Evolutionary conservation across 2,113 vertebrate genomes (phyloP), one percentile per base, ranked within the genome.

Genomic region (Thymallus thymallus): DNA sequence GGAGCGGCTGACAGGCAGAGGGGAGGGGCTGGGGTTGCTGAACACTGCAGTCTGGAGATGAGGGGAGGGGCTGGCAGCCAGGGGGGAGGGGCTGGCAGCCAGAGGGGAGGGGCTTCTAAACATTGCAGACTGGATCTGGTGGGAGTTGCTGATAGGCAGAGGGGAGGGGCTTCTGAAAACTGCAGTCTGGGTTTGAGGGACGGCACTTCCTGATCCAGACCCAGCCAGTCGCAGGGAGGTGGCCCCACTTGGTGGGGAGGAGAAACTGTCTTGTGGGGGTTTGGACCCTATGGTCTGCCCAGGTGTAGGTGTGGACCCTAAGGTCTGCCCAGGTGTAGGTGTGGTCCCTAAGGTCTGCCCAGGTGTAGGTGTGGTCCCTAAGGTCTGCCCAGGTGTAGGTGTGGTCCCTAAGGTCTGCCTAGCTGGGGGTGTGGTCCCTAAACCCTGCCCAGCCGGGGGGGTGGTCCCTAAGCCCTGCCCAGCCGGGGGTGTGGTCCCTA

Each of bases 31-130:
- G 12, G 77, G 82, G 68, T 79, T 87, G 73, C 71, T 75, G 71
- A 64, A 82, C 71, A 71, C 58, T 5, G 81, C 69, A 30, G 72
- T 35, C 48, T 77, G 76, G 66, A 81, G 65, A 77, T 18, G 84
- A 24, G 46, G 46, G 46, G 24, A 58, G 18, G 18, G 1, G 56
- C 56, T 22, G 78, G 84, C 24, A 81, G 22, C 4, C 10, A 30
- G 84, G 29, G 46, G 46, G 46, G 30, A 58, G 18, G 5, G 1
- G 56, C 56, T 58, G 78, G 84, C 24, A 81, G 22, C 1, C 10
- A 30, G 6, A 65, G 29, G 22, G 26, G 45, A 51, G 18, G 30
- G 14, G 14, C 14, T 48, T 9, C 71, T 75, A 69, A 64, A 82
- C 71, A 71, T 45, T 5, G 81, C 69, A 35, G 72, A 35, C 60